Evolutionary conservation across 2,888 invertebrate species (phyloP).

Genomic region (Aphelenchoides bicaudatus): DNA sequence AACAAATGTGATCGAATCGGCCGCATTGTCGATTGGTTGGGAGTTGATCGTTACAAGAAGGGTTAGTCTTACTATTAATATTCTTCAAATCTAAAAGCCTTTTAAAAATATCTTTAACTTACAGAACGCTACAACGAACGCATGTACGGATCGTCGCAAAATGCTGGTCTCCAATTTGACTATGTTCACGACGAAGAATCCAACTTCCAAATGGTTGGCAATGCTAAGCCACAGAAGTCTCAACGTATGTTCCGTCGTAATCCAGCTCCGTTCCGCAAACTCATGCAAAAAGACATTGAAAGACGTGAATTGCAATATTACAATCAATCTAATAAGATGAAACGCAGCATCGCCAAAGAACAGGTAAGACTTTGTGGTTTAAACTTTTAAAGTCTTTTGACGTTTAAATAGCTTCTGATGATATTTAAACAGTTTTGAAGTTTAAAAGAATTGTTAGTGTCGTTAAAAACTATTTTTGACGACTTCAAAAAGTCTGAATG

Average conservation of each 20-base stretch:
- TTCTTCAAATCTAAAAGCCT: not conserved
- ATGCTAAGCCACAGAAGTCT: slow-evolving; percentile 34
- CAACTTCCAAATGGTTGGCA: slow-evolving; percentile 81
- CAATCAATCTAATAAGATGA: slow-evolving; percentile 55
- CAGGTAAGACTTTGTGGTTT: slow-evolving; percentile 10
- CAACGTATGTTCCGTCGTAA: slow-evolving; percentile 34
- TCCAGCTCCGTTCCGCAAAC: slow-evolving; percentile 36
- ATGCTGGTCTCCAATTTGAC: slow-evolving; percentile 82
- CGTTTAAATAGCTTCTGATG: too few species aligned
- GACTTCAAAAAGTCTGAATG: too few species aligned
- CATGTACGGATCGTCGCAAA: slow-evolving; percentile 57
- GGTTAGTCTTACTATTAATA: slow-evolving; percentile 63
- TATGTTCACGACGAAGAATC: slow-evolving; percentile 98
- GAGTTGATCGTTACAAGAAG: slow-evolving; percentile 75
- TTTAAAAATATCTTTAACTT: not conserved
- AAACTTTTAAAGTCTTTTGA: too few species aligned
- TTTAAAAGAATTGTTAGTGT: too few species aligned
- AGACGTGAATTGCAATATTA: slow-evolving; percentile 57
- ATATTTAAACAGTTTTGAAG: too few species aligned
- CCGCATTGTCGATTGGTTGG: slow-evolving; percentile 94
- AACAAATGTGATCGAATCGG: slow-evolving; percentile 96
- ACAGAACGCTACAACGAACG: slow-evolving; percentile 57
- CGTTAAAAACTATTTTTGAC: too few species aligned
- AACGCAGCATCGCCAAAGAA: slow-evolving; percentile 55
- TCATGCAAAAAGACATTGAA: slow-evolving; percentile 57